These are phyloP conservation scores for Pyrgus malvae DNA, from an alignment of 2,888 invertebrate species.

Conservation along the genomic window DNA sequence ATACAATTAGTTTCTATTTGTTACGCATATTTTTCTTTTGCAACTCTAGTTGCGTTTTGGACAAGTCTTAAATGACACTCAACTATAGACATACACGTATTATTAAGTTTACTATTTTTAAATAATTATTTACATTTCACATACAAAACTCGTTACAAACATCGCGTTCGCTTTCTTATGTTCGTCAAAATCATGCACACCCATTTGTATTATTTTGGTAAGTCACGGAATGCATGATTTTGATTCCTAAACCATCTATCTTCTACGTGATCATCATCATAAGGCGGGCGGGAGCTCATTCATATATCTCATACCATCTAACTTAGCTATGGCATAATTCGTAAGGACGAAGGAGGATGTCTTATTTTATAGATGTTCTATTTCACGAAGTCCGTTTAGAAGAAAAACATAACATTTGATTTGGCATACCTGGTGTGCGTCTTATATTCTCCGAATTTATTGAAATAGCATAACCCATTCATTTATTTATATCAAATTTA, in stretches of 20 bases:
- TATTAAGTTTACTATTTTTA: conserved; percentile 4
- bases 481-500: no score
- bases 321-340: conserved; percentile 14
- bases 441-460: no score
- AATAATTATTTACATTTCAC: conserved; percentile 20
- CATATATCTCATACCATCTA: conserved; percentile 22
- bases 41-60: conserved; percentile 10
- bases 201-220: conserved; percentile 1
- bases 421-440: no score
- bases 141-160: conserved; percentile 26
- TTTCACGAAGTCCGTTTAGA: no score
- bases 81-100: conserved; percentile 7
- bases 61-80: conserved; percentile 12
- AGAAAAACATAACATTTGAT: no score
- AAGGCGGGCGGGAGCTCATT: conserved; percentile 26
- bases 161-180: conserved; percentile 9
- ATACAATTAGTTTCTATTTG: conserved; percentile 17
- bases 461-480: no score
- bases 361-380: no score
- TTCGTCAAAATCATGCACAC: conserved; percentile 12
- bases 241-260: conserved; percentile 12
- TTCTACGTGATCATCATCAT: conserved; percentile 19
- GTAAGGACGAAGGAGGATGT: conserved; percentile 14
- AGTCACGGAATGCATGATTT: conserved; percentile 4
- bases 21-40: neutral